phyloP scores from a whole-genome alignment of 2,113 vertebrate genomes.

The Prolemur simus region DNA sequence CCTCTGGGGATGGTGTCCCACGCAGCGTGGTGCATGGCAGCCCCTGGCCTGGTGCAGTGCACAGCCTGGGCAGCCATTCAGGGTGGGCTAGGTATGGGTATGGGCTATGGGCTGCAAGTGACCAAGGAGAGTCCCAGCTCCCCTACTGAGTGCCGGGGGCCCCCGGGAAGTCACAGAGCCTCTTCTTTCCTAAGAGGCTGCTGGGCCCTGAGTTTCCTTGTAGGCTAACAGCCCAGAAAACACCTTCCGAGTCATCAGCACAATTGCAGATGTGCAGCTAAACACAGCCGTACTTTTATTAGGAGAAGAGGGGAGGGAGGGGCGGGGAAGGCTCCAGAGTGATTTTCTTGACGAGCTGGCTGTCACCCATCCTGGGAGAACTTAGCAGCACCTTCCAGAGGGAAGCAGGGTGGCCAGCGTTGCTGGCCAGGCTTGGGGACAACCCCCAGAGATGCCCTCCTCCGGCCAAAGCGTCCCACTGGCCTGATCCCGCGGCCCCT shows the following conservation, averaged over 20 bases:
- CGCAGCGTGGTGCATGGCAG: accelerated
- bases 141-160: neutral
- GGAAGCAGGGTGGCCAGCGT: slow-evolving; percentile 32
- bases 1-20: neutral
- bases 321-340: neutral
- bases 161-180: neutral
- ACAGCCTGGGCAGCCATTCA: accelerated
- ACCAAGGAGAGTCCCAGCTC: neutral
- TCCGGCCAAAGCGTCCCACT: slow-evolving; percentile 87
- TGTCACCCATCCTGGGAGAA: neutral
- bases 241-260: accelerated
- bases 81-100: accelerated
- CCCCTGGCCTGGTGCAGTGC: accelerated
- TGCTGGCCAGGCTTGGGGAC: neutral
- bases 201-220: neutral
- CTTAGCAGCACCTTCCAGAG: neutral
- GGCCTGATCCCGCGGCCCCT: slow-evolving; percentile 87
- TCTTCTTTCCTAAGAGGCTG: neutral
- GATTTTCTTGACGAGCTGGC: accelerated
- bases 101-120: accelerated
- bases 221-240: accelerated
- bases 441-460: slow-evolving; percentile 38
- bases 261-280: neutral
- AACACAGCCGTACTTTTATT: slow-evolving; percentile 59
- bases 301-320: accelerated